Base-by-base conservation (phyloP, 1,140 invertebrate species). In the Trichonephila clavipes region DNA sequence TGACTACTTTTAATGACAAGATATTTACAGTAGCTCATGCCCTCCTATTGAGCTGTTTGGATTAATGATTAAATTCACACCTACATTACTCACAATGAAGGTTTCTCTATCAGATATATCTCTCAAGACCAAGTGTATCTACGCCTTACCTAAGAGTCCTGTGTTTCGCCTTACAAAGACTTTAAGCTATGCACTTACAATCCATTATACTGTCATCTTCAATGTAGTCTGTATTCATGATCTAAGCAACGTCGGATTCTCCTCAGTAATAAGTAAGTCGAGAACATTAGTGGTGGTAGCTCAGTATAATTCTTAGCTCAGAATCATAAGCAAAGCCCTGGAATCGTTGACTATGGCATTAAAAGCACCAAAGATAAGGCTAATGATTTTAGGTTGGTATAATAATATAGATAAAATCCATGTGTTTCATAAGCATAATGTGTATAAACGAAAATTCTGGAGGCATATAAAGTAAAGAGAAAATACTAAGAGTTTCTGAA, bases 151-250 rank as follows among this genome's bases (percentile, higher is more conserved):
- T 24, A 51, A 77, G 44, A 85, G 44, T 44, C n/a, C 82, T 85
- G n/a, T 51, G 44, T 59, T 66, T 62, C 86, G 34, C 66, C 64
- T 89, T 59, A 72, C 64, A 89, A 89, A 89, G 88, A 66, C 88
- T 72, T 89, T 89, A 89, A 89, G 88, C 88, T 89, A 77, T 72
- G 66, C 88, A 58, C 88, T 89, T 89, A 69, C 64, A 77, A 72
- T 89, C 88, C 88, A 89, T 89, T 89, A 89, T 72, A 72, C 88
- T 89, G 88, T 69, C 88, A 89, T 40, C 88, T 89, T 44, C 88
- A 89, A 89, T 89, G 69, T 21, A 69, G 88, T 72, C 24, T 88
- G 62, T 88, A 66, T 28, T 59, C 62, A 64, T 89, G 88, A 89
- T 89, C 44, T 89, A 69, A 89, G 88, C 44, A 24, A 44, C 40